Evolutionary conservation across 1,140 invertebrate genomes (phyloP).

Genomic region (Drosophila pseudoobscura): DNA sequence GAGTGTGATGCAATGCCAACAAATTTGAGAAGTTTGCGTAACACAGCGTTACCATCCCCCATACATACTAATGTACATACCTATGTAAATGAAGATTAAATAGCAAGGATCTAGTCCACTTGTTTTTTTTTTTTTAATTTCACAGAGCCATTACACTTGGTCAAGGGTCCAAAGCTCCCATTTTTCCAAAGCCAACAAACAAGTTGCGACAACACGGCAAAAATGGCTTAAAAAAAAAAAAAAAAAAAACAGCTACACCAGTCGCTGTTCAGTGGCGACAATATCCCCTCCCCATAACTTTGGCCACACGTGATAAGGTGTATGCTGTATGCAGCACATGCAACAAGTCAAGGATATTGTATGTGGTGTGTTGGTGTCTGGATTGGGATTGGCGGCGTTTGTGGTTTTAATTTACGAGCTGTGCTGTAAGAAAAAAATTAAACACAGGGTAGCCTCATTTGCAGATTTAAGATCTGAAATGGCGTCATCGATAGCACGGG

Average conservation of each 20-base stretch:
- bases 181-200: conserved; percentile 27
- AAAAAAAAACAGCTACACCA: conserved; percentile 5
- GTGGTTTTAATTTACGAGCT: conserved; percentile 30
- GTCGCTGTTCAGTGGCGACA: conserved; percentile 18
- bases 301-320: conserved; percentile 28
- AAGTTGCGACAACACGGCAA: background rate
- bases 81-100: conserved; percentile 21
- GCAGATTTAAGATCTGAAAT: background rate
- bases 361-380: conserved; percentile 8
- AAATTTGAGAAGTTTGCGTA: too few species aligned
- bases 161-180: background rate
- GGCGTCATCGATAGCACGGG: background rate
- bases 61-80: background rate
- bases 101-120: conserved; percentile 15
- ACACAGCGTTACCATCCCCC: too few species aligned
- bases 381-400: conserved; percentile 2
- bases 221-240: conserved; percentile 1
- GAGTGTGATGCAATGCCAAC: too few species aligned
- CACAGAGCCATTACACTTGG: background rate
- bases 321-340: conserved; percentile 8
- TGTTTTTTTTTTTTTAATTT: conserved; percentile 8
- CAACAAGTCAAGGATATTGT: conserved; percentile 28
- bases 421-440: conserved; percentile 4
- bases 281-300: conserved; percentile 19
- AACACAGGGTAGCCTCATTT: conserved; percentile 12